Conservation (phyloP, 2,888 invertebrate species). For the Melanostoma scalare region DNA sequence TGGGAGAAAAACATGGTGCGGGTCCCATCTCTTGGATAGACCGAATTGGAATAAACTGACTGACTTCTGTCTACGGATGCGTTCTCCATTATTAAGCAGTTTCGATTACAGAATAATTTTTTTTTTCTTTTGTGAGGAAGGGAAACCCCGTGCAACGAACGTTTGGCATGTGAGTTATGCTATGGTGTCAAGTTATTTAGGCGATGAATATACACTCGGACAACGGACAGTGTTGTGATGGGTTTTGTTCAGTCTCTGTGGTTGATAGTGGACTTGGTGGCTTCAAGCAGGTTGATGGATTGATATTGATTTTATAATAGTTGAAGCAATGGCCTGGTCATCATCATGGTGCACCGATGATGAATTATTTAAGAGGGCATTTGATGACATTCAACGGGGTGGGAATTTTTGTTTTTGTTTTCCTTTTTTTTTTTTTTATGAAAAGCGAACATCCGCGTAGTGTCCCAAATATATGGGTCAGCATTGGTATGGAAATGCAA, state of each 20-base stretch:
- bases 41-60: conserved; percentile 30
- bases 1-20: conserved; percentile 53
- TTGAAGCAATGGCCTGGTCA: conserved; percentile 24
- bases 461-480: not conserved
- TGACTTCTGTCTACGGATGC: conserved; percentile 55
- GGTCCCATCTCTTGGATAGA: conserved; percentile 27
- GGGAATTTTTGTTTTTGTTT: not conserved
- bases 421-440: not conserved
- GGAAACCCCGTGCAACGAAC: conserved; percentile 37
- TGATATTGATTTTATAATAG: conserved; percentile 57
- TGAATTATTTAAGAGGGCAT: conserved; percentile 50
- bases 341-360: not conserved
- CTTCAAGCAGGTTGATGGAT: conserved; percentile 38
- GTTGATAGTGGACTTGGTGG: conserved; percentile 36
- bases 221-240: not conserved
- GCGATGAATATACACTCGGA: conserved; percentile 4
- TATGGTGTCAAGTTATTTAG: conserved; percentile 58
- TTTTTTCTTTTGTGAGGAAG: conserved; percentile 11
- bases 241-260: not conserved
- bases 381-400: not conserved
- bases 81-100: conserved; percentile 67
- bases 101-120: conserved; percentile 56
- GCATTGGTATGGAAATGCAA: too few species aligned
- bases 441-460: conserved; percentile 8
- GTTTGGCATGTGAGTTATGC: conserved; percentile 60